Evolutionary conservation across 2,113 vertebrate genomes (phyloP).

Genomic region (Ahaetulla prasina): DNA sequence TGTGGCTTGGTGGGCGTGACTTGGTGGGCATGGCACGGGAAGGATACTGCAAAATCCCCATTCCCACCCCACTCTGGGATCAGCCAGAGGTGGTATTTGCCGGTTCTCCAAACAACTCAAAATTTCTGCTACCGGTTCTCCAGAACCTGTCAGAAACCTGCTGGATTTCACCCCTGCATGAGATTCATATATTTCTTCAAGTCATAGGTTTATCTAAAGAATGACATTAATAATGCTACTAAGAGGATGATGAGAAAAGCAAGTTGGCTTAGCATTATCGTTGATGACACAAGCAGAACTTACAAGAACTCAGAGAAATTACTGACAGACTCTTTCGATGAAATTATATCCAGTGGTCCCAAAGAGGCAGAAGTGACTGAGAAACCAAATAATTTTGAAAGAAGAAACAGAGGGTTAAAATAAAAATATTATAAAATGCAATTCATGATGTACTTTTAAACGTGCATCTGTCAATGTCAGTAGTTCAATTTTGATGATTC

Average conservation of each 20-base stretch:
- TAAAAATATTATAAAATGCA: background rate
- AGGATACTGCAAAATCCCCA: no score
- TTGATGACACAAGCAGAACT: background rate
- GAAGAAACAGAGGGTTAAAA: background rate
- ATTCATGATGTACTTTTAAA: background rate
- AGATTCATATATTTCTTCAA: slow-evolving; percentile 36
- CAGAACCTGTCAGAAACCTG: no score
- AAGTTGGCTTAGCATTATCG: background rate
- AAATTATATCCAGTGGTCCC: background rate
- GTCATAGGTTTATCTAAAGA: background rate
- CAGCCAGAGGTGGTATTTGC: no score
- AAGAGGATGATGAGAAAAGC: background rate
- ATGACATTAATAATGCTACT: background rate
- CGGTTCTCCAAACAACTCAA: no score
- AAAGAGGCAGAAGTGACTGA: background rate
- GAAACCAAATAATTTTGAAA: background rate
- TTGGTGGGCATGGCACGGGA: no score
- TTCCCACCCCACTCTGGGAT: no score
- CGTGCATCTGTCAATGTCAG: background rate
- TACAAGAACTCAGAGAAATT: background rate
- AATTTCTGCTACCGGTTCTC: no score
- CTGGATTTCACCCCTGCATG: slow-evolving; percentile 14
- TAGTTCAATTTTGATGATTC: background rate
- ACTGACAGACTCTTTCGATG: background rate
- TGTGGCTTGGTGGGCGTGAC: no score